phyloP scores from a whole-genome alignment of 1,140 invertebrate species.

The Steinernema khuongi region DNA sequence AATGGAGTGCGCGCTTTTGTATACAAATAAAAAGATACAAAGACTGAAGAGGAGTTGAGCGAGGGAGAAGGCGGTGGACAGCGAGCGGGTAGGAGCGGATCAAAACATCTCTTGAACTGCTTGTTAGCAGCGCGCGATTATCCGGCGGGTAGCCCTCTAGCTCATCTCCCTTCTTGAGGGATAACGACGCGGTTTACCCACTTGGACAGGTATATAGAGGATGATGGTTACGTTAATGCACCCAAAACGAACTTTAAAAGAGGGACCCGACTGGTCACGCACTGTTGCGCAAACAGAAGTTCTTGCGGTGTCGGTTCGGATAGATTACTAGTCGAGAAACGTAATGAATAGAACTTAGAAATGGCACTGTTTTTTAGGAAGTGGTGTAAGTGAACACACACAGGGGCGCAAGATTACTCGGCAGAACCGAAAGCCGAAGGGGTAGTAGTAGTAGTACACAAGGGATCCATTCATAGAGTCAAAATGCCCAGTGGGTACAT shows the following conservation, averaged over 20 bases:
- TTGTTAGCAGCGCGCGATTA: background rate
- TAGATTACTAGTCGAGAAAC: no score
- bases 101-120: conserved; percentile 6
- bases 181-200: no score
- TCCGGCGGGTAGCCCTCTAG: background rate
- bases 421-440: no score
- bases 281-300: background rate
- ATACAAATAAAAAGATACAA: conserved; percentile 16
- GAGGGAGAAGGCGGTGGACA: background rate
- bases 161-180: no score
- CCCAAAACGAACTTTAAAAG: background rate
- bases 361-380: background rate
- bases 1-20: conserved; percentile 11
- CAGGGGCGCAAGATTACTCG: background rate
- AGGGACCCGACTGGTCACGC: background rate
- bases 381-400: background rate
- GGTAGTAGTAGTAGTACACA: no score
- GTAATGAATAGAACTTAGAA: background rate
- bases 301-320: background rate
- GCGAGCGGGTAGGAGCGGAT: background rate
- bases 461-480: no score
- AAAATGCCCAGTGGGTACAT: no score
- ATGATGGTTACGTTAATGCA: background rate
- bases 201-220: background rate
- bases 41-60: conserved; percentile 1